Percentiles rank a stretch among this genome's conserved stretches.
Evolutionary conservation across 2,888 invertebrate species (phyloP).

Genomic region (Melanchra persicariae): DNA sequence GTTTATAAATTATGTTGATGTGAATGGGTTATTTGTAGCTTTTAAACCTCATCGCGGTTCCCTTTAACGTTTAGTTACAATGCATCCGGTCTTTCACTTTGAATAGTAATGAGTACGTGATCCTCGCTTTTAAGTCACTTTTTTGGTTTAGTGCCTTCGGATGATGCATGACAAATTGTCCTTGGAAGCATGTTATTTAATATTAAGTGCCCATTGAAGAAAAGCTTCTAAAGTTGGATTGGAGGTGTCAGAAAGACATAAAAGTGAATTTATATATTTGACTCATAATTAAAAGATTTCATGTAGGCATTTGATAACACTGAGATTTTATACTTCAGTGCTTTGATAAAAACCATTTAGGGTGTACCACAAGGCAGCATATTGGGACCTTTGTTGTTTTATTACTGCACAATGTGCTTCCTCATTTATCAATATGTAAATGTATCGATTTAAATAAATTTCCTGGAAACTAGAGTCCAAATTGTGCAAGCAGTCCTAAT

Average conservation of each 20-base stretch:
- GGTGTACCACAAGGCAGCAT: not conserved
- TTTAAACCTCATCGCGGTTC: slow-evolving; percentile 74
- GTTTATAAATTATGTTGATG: slow-evolving; percentile 79
- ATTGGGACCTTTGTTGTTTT: not conserved
- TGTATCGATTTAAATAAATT: not conserved
- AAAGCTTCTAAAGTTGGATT: not conserved
- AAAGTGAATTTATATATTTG: not conserved
- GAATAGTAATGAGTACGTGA: slow-evolving; percentile 78
- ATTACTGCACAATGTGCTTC: not conserved
- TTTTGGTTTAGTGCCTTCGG: slow-evolving; percentile 35
- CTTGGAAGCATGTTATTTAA: slow-evolving; percentile 16
- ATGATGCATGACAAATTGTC: slow-evolving; percentile 39
- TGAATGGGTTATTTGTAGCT: slow-evolving; percentile 80
- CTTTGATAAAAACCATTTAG: not conserved
- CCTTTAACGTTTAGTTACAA: slow-evolving; percentile 73
- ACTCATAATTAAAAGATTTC: not conserved
- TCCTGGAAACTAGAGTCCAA: no score
- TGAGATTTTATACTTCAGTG: not conserved
- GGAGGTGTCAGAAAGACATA: not conserved
- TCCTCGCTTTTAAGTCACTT: slow-evolving; percentile 55
- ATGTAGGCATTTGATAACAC: not conserved
- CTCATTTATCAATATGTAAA: not conserved
- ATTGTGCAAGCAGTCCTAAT: not conserved
- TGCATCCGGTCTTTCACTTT: slow-evolving; percentile 78
- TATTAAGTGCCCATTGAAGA: not conserved